Evolutionary conservation across 2,797 vertebrate genomes (phyloP).

Genomic region (Natrix natrix): DNA sequence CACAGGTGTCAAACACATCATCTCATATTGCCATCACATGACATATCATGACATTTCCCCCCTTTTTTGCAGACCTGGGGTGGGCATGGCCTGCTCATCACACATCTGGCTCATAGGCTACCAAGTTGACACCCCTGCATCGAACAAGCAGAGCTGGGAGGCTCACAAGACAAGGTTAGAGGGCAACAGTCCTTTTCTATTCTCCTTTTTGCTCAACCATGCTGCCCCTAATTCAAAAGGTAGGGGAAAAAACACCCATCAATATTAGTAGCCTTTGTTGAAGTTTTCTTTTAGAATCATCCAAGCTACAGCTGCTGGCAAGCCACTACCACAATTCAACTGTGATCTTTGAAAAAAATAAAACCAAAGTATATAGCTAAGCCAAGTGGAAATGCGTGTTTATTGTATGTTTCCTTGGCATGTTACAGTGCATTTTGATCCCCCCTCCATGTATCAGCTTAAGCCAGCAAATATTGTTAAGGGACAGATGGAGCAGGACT

Average conservation of each 20-base stretch:
- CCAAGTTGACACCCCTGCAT: neutral
- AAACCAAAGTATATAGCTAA: neutral
- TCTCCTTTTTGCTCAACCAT: neutral
- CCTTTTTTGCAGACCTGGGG: neutral
- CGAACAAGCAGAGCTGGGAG: neutral
- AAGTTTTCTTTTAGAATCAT: neutral
- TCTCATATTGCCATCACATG: neutral
- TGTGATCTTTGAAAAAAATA: neutral
- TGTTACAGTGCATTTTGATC: neutral
- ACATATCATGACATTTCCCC: neutral
- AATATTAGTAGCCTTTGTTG: neutral
- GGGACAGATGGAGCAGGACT: neutral
- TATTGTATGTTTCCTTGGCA: neutral
- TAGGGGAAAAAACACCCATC: neutral
- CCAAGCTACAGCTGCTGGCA: neutral
- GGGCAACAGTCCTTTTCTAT: neutral
- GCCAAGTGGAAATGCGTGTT: neutral
- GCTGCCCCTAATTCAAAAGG: neutral
- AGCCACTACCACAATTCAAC: neutral
- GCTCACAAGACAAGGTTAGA: neutral
- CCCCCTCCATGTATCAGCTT: neutral
- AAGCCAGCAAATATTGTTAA: neutral
- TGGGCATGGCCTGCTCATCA: neutral
- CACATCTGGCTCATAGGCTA: neutral
- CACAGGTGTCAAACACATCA: too few relatives aligned